Evolutionary conservation across 2,888 invertebrate species (phyloP).

Genomic region (Idaea aversata): DNA sequence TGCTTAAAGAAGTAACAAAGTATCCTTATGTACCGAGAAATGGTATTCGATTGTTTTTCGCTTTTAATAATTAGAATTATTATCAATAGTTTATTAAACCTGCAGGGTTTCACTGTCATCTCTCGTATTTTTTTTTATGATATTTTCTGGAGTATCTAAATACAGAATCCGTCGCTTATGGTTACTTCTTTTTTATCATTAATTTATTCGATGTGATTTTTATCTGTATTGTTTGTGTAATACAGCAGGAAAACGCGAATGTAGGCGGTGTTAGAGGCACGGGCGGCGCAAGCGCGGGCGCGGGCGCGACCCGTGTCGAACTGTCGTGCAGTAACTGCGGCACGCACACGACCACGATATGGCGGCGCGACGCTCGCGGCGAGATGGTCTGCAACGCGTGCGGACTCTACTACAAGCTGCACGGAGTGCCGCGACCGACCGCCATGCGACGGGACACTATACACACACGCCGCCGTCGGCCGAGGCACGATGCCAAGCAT

Average conservation of each 20-base stretch:
- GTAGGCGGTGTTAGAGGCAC: slow-evolving; percentile 20
- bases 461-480: slow-evolving; percentile 94
- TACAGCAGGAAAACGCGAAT: neutral
- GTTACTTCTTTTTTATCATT: too few relatives aligned
- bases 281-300: slow-evolving; percentile 27
- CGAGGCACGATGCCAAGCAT: slow-evolving; percentile 84
- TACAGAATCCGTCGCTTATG: too few relatives aligned
- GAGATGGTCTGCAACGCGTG: slow-evolving; percentile 99
- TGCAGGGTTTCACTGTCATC: too few relatives aligned
- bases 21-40: too few relatives aligned
- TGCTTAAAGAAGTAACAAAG: too few relatives aligned
- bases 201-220: too few relatives aligned
- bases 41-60: too few relatives aligned
- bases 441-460: slow-evolving; percentile 98
- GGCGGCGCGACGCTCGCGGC: slow-evolving; percentile 97
- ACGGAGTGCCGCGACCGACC: slow-evolving; percentile 94
- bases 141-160: too few relatives aligned
- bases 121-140: too few relatives aligned
- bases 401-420: slow-evolving; percentile 97
- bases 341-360: slow-evolving; percentile 98
- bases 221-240: too few relatives aligned
- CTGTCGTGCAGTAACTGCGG: slow-evolving; percentile 97
- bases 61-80: too few relatives aligned
- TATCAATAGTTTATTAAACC: too few relatives aligned
- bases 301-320: slow-evolving; percentile 83